Percentiles rank a stretch among this genome's conserved stretches.
phyloP scores from a whole-genome alignment of 2,888 invertebrate species.

The Temnothorax unifasciatus region DNA sequence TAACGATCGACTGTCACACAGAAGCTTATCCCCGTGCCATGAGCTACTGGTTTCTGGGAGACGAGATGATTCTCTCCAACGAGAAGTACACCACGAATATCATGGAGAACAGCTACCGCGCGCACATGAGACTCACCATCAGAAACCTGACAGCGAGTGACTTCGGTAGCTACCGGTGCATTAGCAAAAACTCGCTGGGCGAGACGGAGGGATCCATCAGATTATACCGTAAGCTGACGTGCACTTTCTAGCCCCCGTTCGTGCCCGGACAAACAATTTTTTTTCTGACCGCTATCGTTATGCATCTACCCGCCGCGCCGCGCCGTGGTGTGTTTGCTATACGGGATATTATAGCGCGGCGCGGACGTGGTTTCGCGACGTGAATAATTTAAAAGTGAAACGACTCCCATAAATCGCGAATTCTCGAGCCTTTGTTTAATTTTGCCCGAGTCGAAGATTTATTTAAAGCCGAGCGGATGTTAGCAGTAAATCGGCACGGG shows the following conservation, averaged over 20 bases:
- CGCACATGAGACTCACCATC: constrained; percentile 96
- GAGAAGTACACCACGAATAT: constrained; percentile 95
- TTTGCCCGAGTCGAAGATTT: constrained; percentile 53
- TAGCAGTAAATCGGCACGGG: constrained; percentile 52
- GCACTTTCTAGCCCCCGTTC: constrained; percentile 32
- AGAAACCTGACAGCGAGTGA: constrained; percentile 93
- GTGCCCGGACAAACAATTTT: constrained; percentile 28
- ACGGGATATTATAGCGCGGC: constrained; percentile 12
- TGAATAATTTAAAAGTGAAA: constrained; percentile 50
- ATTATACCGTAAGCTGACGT: constrained; percentile 91
- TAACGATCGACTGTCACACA: constrained; percentile 96
- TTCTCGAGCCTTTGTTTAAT: constrained; percentile 45
- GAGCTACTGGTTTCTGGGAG: constrained; percentile 97
- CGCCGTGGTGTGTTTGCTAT: constrained; percentile 11
- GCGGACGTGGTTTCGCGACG: constrained; percentile 25
- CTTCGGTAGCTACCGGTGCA: constrained; percentile 96
- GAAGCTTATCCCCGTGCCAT: constrained; percentile 97
- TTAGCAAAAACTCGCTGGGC: constrained; percentile 97
- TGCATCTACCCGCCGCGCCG: constrained; percentile 2
- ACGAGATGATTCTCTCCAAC: constrained; percentile 95
- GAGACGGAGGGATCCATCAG: constrained; percentile 97
- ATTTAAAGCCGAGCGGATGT: constrained; percentile 41
- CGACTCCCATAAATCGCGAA: constrained; percentile 40
- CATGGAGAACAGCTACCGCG: constrained; percentile 95
- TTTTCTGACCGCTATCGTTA: constrained; percentile 27